Conservation (phyloP, 2,797 vertebrate species). For the Gobio occitaniae region DNA sequence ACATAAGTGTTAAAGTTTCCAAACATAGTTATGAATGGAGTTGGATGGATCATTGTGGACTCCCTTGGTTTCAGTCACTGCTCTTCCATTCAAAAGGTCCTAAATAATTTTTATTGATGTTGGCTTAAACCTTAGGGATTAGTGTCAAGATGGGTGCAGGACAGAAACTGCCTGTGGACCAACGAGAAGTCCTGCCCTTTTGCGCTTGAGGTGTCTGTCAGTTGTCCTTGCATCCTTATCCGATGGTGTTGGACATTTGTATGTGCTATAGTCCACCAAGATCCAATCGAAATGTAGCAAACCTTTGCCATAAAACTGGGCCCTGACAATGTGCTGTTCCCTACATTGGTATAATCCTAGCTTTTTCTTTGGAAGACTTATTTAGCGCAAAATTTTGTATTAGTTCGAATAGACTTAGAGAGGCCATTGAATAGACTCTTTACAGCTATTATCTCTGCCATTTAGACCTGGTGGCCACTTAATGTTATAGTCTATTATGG, state of each 20-base stretch:
- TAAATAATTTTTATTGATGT: neutral
- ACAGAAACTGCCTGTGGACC: neutral
- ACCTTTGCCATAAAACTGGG: neutral
- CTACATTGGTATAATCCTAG: neutral
- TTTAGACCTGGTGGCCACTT: constrained; percentile 39
- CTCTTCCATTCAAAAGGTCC: neutral
- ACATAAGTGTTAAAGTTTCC: too few relatives aligned
- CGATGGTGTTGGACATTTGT: neutral
- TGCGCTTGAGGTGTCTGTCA: neutral
- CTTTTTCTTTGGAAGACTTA: neutral
- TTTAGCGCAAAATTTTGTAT: constrained; percentile 9
- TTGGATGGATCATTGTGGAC: neutral
- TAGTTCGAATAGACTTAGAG: constrained; percentile 3
- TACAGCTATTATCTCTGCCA: constrained; percentile 37
- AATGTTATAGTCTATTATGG: constrained; percentile 36
- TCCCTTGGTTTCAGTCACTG: too few relatives aligned
- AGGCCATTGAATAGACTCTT: constrained; percentile 18
- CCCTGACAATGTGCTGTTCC: too few relatives aligned
- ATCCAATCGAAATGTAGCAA: neutral
- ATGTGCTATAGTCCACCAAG: neutral
- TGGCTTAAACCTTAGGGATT: neutral
- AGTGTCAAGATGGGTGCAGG: neutral
- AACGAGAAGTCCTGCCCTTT: too few relatives aligned
- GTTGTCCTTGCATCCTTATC: neutral
- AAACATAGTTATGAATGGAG: neutral